phyloP scores from a whole-genome alignment of 2,797 vertebrate genomes.

The Melanotaenia nigrans region DNA sequence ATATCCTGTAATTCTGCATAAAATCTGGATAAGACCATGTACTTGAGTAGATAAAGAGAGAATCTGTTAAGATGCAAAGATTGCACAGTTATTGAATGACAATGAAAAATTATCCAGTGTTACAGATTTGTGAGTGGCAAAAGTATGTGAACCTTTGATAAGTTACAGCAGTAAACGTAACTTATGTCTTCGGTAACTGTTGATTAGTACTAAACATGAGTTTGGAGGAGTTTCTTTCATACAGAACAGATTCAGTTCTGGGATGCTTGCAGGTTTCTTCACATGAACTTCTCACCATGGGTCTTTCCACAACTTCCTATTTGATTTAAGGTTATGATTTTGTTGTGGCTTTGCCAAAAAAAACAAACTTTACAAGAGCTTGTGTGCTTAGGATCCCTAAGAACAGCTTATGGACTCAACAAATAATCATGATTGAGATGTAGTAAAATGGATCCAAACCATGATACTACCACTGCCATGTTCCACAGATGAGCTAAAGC shows the following conservation, averaged over 20 bases:
- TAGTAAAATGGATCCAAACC: neutral
- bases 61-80: neutral
- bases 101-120: neutral
- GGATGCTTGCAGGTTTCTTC: neutral
- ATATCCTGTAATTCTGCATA: neutral
- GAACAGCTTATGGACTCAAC: neutral
- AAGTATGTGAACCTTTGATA: neutral
- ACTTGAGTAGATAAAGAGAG: neutral
- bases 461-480: neutral
- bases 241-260: neutral
- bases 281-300: neutral
- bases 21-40: neutral
- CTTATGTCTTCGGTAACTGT: neutral
- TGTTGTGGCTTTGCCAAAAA: neutral
- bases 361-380: neutral
- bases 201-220: neutral
- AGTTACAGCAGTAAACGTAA: neutral
- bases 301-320: neutral
- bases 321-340: neutral
- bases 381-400: neutral
- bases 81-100: neutral
- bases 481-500: neutral
- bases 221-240: neutral
- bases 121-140: neutral
- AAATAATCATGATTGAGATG: neutral